Conservation (phyloP, 2,888 invertebrate genomes). For the Zelleria hepariella region DNA sequence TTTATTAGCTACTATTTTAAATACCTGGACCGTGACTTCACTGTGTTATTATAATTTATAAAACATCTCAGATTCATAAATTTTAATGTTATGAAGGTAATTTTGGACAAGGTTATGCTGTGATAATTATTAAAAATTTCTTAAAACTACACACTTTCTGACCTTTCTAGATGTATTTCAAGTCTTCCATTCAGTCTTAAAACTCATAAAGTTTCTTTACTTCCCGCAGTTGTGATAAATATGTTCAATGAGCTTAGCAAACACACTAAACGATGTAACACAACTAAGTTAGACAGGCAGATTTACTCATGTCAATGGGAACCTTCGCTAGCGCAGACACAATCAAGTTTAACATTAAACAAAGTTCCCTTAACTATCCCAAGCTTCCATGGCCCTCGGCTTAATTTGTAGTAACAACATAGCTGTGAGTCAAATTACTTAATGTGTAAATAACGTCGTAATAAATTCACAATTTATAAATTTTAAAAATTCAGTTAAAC, state of each 20-base stretch:
- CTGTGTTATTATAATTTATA: no score
- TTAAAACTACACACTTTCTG: neutral
- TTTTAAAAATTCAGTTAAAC: slow-evolving; percentile 6
- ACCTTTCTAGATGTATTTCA: neutral
- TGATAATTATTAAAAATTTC: neutral
- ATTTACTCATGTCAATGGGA: neutral
- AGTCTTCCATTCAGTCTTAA: neutral
- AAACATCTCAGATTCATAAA: no score
- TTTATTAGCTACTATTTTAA: no score
- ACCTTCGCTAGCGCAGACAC: neutral
- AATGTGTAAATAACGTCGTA: neutral
- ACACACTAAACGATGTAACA: neutral
- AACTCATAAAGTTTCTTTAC: neutral
- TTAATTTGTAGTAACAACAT: neutral
- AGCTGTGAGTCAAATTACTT: neutral
- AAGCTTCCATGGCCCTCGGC: neutral
- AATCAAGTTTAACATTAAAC: neutral
- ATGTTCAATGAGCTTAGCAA: neutral
- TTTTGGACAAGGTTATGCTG: neutral
- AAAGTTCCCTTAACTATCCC: neutral
- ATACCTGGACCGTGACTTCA: no score
- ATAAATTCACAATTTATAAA: neutral
- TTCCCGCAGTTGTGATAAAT: neutral
- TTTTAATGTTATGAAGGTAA: neutral
- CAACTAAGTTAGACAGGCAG: neutral